phyloP scores from a whole-genome alignment of 2,888 invertebrate species.

The Brenthis daphne region DNA sequence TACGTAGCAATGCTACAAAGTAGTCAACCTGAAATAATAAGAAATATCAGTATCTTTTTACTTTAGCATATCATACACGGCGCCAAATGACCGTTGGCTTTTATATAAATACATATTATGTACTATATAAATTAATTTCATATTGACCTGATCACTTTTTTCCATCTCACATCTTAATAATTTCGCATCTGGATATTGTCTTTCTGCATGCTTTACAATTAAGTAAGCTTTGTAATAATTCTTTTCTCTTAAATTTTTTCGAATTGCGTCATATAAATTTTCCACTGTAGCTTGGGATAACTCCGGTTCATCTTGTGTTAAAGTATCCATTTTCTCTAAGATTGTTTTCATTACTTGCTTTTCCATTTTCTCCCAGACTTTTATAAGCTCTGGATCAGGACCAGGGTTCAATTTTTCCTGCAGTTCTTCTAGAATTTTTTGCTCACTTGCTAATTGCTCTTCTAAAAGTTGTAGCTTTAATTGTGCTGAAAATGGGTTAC shows the following conservation, averaged over 20 bases:
- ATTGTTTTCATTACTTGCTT: conserved; percentile 76
- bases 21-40: conserved; percentile 61
- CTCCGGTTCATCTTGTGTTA: conserved; percentile 74
- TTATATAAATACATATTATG: background rate
- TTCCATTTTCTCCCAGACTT: conserved; percentile 80
- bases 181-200: conserved; percentile 74
- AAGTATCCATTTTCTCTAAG: conserved; percentile 69
- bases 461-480: conserved; percentile 82
- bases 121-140: background rate
- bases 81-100: background rate
- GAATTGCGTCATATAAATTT: conserved; percentile 69
- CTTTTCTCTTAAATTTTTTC: conserved; percentile 68
- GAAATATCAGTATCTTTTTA: background rate
- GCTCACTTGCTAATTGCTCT: conserved; percentile 82
- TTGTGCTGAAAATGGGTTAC: conserved; percentile 93
- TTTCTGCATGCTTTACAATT: conserved; percentile 73
- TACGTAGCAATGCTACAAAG: conserved; percentile 70
- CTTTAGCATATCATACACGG: background rate
- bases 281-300: conserved; percentile 71
- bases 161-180: conserved; percentile 73
- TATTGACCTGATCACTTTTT: conserved; percentile 73
- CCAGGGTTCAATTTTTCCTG: conserved; percentile 74
- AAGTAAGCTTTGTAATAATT: conserved; percentile 80
- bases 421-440: conserved; percentile 84
- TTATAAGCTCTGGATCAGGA: conserved; percentile 69